Conservation (phyloP, 2,888 invertebrate genomes). For the Drosophila peninsularis region DNA sequence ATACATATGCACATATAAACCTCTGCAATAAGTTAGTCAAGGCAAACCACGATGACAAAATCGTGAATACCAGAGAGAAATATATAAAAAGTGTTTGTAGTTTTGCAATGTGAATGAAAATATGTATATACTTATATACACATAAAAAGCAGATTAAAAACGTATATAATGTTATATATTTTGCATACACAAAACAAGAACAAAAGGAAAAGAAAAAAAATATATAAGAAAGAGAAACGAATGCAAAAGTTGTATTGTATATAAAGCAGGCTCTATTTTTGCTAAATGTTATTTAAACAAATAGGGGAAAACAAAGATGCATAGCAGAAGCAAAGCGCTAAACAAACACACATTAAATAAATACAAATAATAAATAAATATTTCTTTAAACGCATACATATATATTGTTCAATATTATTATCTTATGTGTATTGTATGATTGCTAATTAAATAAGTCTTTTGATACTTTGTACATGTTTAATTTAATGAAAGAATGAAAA, state of each 20-base stretch:
- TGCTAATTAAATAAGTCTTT: constrained; percentile 76
- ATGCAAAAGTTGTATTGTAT: constrained; percentile 75
- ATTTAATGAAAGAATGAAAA: constrained; percentile 55
- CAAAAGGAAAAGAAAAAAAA: constrained; percentile 25
- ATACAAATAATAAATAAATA: constrained; percentile 34
- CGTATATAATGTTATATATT: constrained; percentile 66
- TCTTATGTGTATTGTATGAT: constrained; percentile 75
- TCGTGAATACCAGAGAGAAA: constrained; percentile 37
- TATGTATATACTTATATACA: constrained; percentile 58
- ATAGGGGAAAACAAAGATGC: constrained; percentile 72
- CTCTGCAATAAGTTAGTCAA: constrained; percentile 78
- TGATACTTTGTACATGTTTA: constrained; percentile 80
- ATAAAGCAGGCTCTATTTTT: constrained; percentile 79
- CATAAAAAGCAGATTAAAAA: constrained; percentile 37
- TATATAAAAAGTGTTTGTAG: constrained; percentile 57
- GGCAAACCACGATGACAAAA: constrained; percentile 50
- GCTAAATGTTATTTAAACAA: constrained; percentile 81
- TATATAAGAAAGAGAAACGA: constrained; percentile 24
- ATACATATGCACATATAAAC: constrained; percentile 68
- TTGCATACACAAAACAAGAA: constrained; percentile 64
- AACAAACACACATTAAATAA: constrained; percentile 49
- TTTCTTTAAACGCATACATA: constrained; percentile 49
- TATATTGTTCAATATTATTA: constrained; percentile 77
- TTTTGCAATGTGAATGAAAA: constrained; percentile 50
- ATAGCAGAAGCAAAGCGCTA: constrained; percentile 70